Conservation (phyloP, 1,140 invertebrate species). For the Nymphalis io region DNA sequence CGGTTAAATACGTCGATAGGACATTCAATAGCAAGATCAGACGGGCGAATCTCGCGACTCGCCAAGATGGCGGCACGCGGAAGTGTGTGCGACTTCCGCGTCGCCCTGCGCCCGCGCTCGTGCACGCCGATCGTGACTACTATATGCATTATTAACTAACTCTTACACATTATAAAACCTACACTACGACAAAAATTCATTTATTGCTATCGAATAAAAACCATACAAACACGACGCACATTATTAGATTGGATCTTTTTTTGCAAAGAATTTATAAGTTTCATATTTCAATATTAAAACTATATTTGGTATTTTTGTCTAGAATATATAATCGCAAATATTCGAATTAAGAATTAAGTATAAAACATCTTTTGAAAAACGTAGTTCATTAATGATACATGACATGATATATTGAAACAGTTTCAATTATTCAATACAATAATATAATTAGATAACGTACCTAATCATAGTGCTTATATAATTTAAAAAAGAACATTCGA, state of each 20-base stretch:
- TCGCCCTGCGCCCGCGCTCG: slow-evolving; percentile 68
- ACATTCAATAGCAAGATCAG: slow-evolving; percentile 52
- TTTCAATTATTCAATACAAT: too few relatives aligned
- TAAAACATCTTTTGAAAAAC: background rate
- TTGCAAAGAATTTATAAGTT: slow-evolving; percentile 3
- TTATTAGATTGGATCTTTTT: slow-evolving; percentile 4
- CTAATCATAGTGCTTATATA: too few relatives aligned
- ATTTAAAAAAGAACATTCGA: too few relatives aligned
- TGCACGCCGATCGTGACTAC: slow-evolving; percentile 65
- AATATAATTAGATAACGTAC: too few relatives aligned
- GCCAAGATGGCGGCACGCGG: slow-evolving; percentile 77
- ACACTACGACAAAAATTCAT: slow-evolving; percentile 39
- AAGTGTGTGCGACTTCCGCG: slow-evolving; percentile 76
- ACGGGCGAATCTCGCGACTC: slow-evolving; percentile 67
- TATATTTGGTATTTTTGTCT: slow-evolving; percentile 19
- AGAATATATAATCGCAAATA: background rate
- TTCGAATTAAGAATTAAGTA: background rate
- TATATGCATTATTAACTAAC: slow-evolving; percentile 67
- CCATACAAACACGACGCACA: background rate
- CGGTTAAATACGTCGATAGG: slow-evolving; percentile 42
- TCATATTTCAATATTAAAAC: slow-evolving; percentile 23
- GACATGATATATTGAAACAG: too few relatives aligned
- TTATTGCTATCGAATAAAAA: slow-evolving; percentile 12
- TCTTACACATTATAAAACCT: slow-evolving; percentile 55
- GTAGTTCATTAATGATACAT: too few relatives aligned